A percentile compares a stretch with the other conserved stretches of the same genome.
phyloP scores from a whole-genome alignment of 53 echinoderm and acorn worm genomes.

The Temnopleurus reevesii region DNA sequence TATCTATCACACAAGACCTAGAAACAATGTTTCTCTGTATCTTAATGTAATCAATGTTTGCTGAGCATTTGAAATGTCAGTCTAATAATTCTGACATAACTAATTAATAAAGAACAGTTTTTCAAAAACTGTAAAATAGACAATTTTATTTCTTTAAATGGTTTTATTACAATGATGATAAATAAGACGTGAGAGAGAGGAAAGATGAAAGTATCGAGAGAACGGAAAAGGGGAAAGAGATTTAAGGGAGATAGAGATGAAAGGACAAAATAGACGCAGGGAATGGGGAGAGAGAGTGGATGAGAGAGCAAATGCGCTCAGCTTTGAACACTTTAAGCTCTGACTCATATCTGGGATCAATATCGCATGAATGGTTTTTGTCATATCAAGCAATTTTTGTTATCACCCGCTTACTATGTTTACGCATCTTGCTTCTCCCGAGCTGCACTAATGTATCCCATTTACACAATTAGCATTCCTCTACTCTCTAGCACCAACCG shows the following conservation, averaged over 20 bases:
- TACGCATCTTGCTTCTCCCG: not conserved
- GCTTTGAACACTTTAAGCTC: conserved; percentile 8
- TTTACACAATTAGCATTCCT: conserved; percentile 33
- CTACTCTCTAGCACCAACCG: not conserved
- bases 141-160: too few species aligned
- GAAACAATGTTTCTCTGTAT: too few species aligned
- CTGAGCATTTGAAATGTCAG: too few species aligned
- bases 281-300: not conserved
- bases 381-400: not conserved
- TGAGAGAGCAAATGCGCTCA: not conserved
- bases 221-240: not conserved
- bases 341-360: conserved; percentile 46
- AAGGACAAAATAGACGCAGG: not conserved
- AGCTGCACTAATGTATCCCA: conserved; percentile 22
- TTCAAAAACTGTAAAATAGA: too few species aligned
- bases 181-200: too few species aligned
- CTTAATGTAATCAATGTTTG: too few species aligned
- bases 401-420: not conserved
- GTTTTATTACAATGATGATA: too few species aligned
- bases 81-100: too few species aligned
- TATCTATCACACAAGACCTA: too few species aligned
- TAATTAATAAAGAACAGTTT: too few species aligned
- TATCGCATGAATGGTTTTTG: conserved; percentile 29
- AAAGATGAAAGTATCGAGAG: too few species aligned
- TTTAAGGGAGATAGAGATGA: not conserved